These are phyloP conservation scores for Ginglymostoma cirratum DNA, from an alignment of 2,113 vertebrate genomes.

Conservation along the genomic window DNA sequence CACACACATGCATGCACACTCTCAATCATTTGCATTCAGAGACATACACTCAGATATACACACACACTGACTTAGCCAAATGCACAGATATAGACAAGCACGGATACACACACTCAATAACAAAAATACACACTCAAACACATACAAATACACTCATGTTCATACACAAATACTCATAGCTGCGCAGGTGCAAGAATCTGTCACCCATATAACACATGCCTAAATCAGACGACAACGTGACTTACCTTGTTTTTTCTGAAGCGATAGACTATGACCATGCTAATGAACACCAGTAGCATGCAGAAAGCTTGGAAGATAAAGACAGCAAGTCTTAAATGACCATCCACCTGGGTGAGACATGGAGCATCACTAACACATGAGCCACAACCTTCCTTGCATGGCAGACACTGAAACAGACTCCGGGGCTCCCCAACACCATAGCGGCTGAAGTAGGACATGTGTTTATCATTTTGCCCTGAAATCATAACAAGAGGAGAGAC, in stretches of 20 bases:
- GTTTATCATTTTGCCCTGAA: slow-evolving; percentile 45
- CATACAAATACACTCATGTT: neutral
- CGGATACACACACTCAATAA: neutral
- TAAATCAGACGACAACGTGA: neutral
- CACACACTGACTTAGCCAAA: neutral
- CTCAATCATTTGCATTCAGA: neutral
- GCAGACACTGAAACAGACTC: slow-evolving; percentile 62
- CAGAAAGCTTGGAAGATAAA: slow-evolving; percentile 75
- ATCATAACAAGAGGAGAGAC: neutral
- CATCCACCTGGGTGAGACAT: slow-evolving; percentile 73
- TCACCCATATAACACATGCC: too few species aligned
- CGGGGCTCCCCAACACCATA: slow-evolving; percentile 37
- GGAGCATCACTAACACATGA: slow-evolving; percentile 69
- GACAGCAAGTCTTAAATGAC: slow-evolving; percentile 58
- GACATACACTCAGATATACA: neutral
- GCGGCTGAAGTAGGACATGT: slow-evolving; percentile 33
- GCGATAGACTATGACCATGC: slow-evolving; percentile 79
- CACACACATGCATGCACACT: neutral
- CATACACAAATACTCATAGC: neutral
- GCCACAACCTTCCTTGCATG: slow-evolving; percentile 71
- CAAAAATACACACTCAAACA: neutral
- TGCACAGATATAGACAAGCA: neutral
- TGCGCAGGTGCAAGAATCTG: too few species aligned
- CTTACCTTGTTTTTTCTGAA: slow-evolving; percentile 73
- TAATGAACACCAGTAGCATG: slow-evolving; percentile 79